A percentile compares a stretch with the other conserved stretches of the same genome.
phyloP scores from a whole-genome alignment of 2,888 invertebrate species.

The Andrena marginata region DNA sequence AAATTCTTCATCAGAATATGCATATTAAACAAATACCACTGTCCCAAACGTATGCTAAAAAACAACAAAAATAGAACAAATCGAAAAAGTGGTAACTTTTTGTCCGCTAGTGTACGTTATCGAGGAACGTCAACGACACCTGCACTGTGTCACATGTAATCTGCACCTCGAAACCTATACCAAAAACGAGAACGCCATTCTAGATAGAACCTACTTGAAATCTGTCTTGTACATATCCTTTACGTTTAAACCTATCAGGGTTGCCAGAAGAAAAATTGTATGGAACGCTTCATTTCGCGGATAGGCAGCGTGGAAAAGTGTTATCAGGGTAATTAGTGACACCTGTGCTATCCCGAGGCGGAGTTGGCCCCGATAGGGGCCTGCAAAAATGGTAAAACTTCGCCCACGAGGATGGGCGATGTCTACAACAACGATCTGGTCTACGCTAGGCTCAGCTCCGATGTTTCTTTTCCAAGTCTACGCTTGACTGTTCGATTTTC shows the following conservation, averaged over 20 bases:
- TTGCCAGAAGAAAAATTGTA: slow-evolving; percentile 4
- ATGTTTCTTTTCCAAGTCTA: slow-evolving; percentile 8
- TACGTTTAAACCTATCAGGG: slow-evolving; percentile 18
- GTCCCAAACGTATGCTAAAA: too few species aligned
- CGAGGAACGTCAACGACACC: slow-evolving; percentile 17
- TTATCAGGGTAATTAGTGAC: slow-evolving; percentile 72
- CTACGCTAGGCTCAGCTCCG: background rate
- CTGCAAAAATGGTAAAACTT: slow-evolving; percentile 56
- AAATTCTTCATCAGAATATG: too few species aligned
- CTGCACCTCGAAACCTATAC: background rate
- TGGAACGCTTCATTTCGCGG: slow-evolving; percentile 45
- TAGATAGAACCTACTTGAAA: slow-evolving; percentile 21
- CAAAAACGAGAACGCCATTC: slow-evolving; percentile 26
- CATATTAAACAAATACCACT: too few species aligned
- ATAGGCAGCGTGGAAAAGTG: slow-evolving; percentile 53
- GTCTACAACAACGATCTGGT: slow-evolving; percentile 24
- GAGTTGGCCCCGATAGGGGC: slow-evolving; percentile 21
- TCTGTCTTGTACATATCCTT: background rate
- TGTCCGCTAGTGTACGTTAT: too few species aligned
- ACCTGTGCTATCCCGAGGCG: slow-evolving; percentile 61
- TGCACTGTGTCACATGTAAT: slow-evolving; percentile 14
- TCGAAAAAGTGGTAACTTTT: too few species aligned
- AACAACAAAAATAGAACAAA: too few species aligned
- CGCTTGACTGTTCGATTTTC: slow-evolving; percentile 6
- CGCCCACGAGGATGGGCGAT: slow-evolving; percentile 61